Evolutionary conservation across 2,888 invertebrate species (phyloP).

Genomic region (Linyphia triangularis): DNA sequence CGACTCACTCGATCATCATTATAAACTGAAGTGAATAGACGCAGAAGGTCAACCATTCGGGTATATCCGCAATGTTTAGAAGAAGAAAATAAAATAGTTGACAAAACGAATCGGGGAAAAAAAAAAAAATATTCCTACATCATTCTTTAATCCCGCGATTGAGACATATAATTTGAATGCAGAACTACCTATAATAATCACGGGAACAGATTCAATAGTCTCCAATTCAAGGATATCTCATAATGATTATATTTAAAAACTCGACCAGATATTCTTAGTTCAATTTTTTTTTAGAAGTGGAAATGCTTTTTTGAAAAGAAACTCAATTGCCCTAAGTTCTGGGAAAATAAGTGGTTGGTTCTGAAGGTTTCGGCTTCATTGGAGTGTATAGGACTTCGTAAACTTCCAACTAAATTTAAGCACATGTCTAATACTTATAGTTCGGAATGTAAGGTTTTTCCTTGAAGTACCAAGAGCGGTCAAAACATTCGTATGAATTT

Average conservation of each 20-base stretch:
- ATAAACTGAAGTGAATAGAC: conserved; percentile 47
- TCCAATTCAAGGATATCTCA: not conserved
- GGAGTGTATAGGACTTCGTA: too few species aligned
- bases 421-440: too few species aligned
- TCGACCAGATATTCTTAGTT: too few species aligned
- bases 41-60: conserved; percentile 26
- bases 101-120: not conserved
- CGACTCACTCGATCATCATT: conserved; percentile 61
- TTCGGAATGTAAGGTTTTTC: too few species aligned
- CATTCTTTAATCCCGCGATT: conserved; percentile 16
- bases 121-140: conserved; percentile 4
- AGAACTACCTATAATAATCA: not conserved
- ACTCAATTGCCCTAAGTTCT: too few species aligned
- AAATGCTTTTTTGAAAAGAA: too few species aligned
- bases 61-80: not conserved
- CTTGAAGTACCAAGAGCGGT: too few species aligned
- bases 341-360: too few species aligned
- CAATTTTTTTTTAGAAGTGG: too few species aligned
- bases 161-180: not conserved
- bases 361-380: too few species aligned
- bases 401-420: too few species aligned
- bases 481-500: too few species aligned
- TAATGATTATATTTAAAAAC: not conserved
- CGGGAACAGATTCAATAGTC: not conserved
- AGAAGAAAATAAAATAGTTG: conserved; percentile 20